Evolutionary conservation across 2,113 vertebrate species (phyloP), one percentile per base, ranked within the genome.

Genomic region (Sander vitreus): DNA sequence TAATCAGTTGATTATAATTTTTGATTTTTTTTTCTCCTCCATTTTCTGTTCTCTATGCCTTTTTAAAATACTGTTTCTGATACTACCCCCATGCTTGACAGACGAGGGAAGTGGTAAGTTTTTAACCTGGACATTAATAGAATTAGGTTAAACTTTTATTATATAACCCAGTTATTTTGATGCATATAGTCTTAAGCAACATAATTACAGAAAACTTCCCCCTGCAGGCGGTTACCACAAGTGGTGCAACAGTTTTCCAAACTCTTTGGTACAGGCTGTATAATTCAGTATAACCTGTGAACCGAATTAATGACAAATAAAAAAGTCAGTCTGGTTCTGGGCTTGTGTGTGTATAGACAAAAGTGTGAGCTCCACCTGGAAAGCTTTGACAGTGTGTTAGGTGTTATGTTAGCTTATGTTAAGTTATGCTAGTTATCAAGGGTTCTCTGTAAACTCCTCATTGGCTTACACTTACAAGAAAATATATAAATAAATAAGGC

Each of bases 81-180:
- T 15, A 23, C 72, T n/a, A 15, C 36, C 50, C n/a, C 51, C 66
- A 54, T 72, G 74, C 77, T 70, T 51, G n/a, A 78, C 90, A 94
- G 93, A 94, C 70, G 88, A 93, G 51, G 81, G 25, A 60, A 90
- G 54, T 90, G 92, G 93, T 94, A 89, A 93, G 93, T 92, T 81
- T 70, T 45, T 30, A 57, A 80, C 36, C 21, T 45, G 12, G 12
- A 36, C 70, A 50, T 64, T 0, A 21, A 58, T 58, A 45, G 23
- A 27, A 53, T 18, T 60, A 51, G 10, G 54, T 51, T 58, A 5
- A n/a, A n/a, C 14, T 12, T 39, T 10, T 10, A 39, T 33, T 33
- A 33, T 33, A 33, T 19, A 55, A 25, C 2, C 3, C 13, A 25
- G 4, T 21, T 58, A 7, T 67, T 18, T 68, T 62, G 14, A 60